Conservation (phyloP, 2,797 vertebrate genomes). For the Vultur gryphus region DNA sequence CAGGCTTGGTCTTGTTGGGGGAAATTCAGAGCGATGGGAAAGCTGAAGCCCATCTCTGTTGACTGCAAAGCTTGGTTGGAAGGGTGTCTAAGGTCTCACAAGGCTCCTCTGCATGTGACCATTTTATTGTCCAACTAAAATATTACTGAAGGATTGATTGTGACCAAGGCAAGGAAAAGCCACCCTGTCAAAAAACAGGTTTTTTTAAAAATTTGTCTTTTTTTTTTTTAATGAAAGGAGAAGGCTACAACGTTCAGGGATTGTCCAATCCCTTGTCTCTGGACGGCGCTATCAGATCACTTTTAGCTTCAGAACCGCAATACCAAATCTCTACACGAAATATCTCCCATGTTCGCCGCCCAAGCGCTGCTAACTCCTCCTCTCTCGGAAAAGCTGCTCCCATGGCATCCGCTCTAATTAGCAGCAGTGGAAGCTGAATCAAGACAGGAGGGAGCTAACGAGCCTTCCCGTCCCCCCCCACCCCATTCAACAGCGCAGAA, state of each 20-base stretch:
- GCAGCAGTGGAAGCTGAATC: background rate
- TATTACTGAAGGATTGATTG: no score
- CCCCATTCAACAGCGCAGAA: background rate
- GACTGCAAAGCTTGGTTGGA: background rate
- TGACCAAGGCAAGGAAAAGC: background rate
- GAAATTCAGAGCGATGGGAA: background rate
- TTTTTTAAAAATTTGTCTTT: fast-evolving
- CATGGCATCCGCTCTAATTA: background rate
- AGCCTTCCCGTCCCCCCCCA: background rate
- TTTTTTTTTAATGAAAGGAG: background rate
- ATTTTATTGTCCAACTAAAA: background rate
- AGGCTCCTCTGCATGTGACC: fast-evolving
- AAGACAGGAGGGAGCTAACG: background rate
- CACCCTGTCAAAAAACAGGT: fast-evolving
- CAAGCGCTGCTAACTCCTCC: background rate
- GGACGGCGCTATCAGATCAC: background rate
- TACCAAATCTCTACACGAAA: fast-evolving
- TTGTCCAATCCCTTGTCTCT: background rate
- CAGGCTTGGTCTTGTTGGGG: fast-evolving
- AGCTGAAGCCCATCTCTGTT: background rate
- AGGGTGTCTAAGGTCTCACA: fast-evolving
- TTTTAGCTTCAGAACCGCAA: background rate
- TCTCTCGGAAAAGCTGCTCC: background rate
- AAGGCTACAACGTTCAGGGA: background rate
- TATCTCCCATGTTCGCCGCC: background rate